Conservation (phyloP, 2,888 invertebrate species). For the Notodonta dromedarius region DNA sequence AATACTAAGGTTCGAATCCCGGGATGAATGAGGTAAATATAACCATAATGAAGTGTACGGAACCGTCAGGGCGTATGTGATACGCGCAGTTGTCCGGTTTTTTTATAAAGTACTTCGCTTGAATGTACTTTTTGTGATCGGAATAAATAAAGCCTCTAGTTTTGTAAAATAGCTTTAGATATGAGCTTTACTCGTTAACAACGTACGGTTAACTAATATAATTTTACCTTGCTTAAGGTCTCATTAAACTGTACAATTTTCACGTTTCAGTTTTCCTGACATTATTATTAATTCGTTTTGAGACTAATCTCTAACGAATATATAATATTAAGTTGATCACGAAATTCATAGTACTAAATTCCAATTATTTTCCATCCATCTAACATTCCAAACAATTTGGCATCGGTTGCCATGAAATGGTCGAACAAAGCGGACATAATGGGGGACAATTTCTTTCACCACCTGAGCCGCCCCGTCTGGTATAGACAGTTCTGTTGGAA, state of each 20-base stretch:
- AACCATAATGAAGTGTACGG: too few species aligned
- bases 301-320: too few species aligned
- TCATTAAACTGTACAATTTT: too few species aligned
- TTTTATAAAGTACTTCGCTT: neutral
- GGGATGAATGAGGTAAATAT: too few species aligned
- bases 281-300: too few species aligned
- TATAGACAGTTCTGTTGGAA: constrained; percentile 1
- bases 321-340: neutral
- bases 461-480: constrained; percentile 58
- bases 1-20: too few species aligned
- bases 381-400: constrained; percentile 67
- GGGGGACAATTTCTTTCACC: constrained; percentile 74
- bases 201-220: neutral
- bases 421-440: constrained; percentile 68
- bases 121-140: neutral
- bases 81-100: neutral
- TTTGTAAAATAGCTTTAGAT: neutral
- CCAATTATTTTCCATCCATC: constrained; percentile 40
- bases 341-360: constrained; percentile 18
- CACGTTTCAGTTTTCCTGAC: too few species aligned
- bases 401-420: constrained; percentile 73
- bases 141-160: neutral
- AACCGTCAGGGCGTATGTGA: too few species aligned
- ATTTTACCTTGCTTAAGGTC: too few species aligned
- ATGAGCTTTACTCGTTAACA: neutral